Base-by-base conservation (phyloP, 1,140 invertebrate species). In the Prorops nasuta region DNA sequence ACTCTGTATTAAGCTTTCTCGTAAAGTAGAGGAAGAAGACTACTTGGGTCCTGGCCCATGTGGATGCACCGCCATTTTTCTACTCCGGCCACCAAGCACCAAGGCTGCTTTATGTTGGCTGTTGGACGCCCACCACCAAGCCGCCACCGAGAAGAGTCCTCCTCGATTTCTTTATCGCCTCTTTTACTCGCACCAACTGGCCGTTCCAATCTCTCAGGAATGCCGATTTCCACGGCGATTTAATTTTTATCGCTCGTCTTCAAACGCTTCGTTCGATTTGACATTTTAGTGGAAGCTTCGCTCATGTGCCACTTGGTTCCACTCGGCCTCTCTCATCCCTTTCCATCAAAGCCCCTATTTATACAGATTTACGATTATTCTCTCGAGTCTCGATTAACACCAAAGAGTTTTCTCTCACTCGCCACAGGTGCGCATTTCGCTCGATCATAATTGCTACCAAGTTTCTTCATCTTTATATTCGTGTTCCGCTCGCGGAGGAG, bases 1-100 rank as follows among this genome's bases (percentile, higher is more conserved):
- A n/a, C n/a, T n/a, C n/a, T 65, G 58, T 64, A 66, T 57, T 56
- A 45, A 58, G 50, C 21, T 21, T 45, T 31, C 42, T 60, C 59
- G 52, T 66, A 64, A 60, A 66, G 35, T 16, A 41, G 43, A 24
- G 24, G 10, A 28, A 28, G 24, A 28, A 28, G 24, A 42, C 40
- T 24, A 24, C 14, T 24, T 24, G 19, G 4, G 16, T 42, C 21
- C 10, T 22, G 16, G 14, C 3, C 12, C 19, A 16, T 17, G 12
- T 40, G 12, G 14, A 40, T 19, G 3, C 16, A 40, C 40, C 40
- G 24, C 20, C 40, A 7, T 45, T 34, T 36, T 45, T 17, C 34
- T 36, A 19, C 14, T 19, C 24, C 12, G 43, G 10, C 18, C 35
- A 35, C n/a, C n/a, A n/a, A n/a, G n/a, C 8, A 2, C n/a, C n/a